These are phyloP conservation scores for Euschistus heros DNA, from an alignment of 1,140 invertebrate genomes.

Conservation along the genomic window DNA sequence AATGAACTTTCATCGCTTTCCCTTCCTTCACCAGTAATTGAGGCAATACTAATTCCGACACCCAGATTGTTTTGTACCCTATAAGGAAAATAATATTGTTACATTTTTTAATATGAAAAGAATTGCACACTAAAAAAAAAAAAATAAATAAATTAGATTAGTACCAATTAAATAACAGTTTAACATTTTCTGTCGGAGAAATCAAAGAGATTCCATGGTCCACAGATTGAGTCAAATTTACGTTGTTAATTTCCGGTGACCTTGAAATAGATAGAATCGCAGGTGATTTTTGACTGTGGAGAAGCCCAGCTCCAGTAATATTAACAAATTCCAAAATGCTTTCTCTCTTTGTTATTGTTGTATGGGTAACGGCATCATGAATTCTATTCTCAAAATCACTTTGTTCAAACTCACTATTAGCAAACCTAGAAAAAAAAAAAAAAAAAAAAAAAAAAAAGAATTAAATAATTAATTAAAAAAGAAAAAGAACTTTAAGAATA, in stretches of 20 bases:
- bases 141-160: conserved; percentile 4
- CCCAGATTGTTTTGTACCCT: conserved; percentile 76
- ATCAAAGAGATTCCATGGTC: conserved; percentile 87
- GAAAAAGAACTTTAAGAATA: no score
- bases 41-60: conserved; percentile 76
- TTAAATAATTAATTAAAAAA: no score
- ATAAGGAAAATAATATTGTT: conserved; percentile 21
- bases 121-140: neutral
- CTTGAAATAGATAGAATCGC: conserved; percentile 81
- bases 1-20: conserved; percentile 79
- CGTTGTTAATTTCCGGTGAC: conserved; percentile 67
- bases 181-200: conserved; percentile 62
- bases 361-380: conserved; percentile 67
- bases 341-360: conserved; percentile 50
- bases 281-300: conserved; percentile 90
- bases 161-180: conserved; percentile 38
- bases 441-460: neutral
- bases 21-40: conserved; percentile 84
- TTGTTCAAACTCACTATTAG: conserved; percentile 79
- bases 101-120: neutral
- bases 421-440: conserved; percentile 49
- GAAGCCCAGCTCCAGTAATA: conserved; percentile 87
- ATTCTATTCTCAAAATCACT: conserved; percentile 68
- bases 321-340: conserved; percentile 73
- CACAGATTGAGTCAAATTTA: conserved; percentile 75